phyloP scores from a whole-genome alignment of 2,797 vertebrate genomes.

The Danionella dracula region DNA sequence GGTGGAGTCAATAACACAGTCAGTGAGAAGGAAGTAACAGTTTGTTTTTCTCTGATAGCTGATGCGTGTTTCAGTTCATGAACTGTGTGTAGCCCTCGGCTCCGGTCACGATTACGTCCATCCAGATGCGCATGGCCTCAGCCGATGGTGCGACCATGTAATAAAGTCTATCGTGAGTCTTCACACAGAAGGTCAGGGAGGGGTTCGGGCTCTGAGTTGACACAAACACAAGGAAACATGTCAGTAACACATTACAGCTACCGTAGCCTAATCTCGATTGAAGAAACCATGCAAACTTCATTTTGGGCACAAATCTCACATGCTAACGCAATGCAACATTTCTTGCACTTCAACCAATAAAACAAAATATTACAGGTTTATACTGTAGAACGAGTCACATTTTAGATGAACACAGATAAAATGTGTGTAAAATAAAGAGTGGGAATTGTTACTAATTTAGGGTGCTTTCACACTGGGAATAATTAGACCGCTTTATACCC shows the following conservation, averaged over 20 bases:
- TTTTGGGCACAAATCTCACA: too few species aligned
- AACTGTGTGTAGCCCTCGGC: constrained; percentile 96
- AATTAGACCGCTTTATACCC: too few species aligned
- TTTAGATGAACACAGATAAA: too few species aligned
- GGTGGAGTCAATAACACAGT: constrained; percentile 46
- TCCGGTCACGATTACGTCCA: constrained; percentile 93
- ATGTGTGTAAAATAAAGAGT: too few species aligned
- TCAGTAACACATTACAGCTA: not conserved
- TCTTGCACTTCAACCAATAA: too few species aligned
- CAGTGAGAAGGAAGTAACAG: constrained; percentile 35
- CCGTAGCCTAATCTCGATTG: too few species aligned
- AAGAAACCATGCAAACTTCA: too few species aligned
- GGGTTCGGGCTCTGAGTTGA: constrained; percentile 86
- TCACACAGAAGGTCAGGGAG: constrained; percentile 90
- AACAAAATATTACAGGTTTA: too few species aligned
- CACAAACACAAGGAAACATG: not conserved
- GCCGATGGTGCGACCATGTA: constrained; percentile 90
- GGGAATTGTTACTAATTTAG: too few species aligned
- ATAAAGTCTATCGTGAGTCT: constrained; percentile 94
- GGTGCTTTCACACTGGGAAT: too few species aligned
- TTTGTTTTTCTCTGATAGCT: constrained; percentile 32
- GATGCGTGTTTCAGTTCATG: constrained; percentile 74
- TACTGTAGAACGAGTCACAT: too few species aligned
- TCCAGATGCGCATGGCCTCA: constrained; percentile 97
- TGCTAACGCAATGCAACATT: too few species aligned